Conservation (phyloP, 2,797 vertebrate genomes). For the Pangasius sanitwongsei region DNA sequence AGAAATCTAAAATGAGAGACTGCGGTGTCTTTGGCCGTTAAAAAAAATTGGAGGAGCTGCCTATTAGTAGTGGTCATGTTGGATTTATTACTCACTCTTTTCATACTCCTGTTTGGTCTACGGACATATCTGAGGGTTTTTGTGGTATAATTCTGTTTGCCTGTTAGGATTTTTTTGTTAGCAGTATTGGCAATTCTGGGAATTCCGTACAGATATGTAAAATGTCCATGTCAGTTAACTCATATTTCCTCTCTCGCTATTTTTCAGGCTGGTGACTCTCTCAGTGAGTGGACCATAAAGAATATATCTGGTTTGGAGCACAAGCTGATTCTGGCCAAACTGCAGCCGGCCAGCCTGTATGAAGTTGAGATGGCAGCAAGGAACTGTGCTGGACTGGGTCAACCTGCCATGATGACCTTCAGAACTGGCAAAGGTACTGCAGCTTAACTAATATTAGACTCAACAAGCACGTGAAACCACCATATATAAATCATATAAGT, state of each 20-base stretch:
- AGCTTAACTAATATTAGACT: neutral
- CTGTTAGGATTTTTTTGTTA: neutral
- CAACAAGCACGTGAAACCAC: neutral
- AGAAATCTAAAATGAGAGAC: neutral
- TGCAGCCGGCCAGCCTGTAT: slow-evolving; percentile 92
- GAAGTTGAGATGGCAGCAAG: slow-evolving; percentile 96
- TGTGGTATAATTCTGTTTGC: neutral
- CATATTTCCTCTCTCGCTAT: neutral
- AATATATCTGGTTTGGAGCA: slow-evolving; percentile 85
- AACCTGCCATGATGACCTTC: slow-evolving; percentile 98
- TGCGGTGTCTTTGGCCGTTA: neutral
- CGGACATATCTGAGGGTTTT: neutral
- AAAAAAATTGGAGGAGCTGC: neutral
- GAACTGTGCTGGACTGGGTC: slow-evolving; percentile 92
- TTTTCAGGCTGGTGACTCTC: slow-evolving; percentile 81
- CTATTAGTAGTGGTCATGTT: neutral
- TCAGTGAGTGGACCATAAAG: slow-evolving; percentile 83
- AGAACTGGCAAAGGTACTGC: slow-evolving; percentile 83
- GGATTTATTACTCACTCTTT: neutral
- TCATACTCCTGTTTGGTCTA: neutral
- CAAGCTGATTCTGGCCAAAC: slow-evolving; percentile 84
- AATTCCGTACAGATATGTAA: neutral
- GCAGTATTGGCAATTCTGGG: neutral
- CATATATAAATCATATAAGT: neutral
- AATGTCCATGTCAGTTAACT: neutral